Evolutionary conservation across 2,113 vertebrate species (phyloP).

Genomic region (Apodemus sylvaticus): DNA sequence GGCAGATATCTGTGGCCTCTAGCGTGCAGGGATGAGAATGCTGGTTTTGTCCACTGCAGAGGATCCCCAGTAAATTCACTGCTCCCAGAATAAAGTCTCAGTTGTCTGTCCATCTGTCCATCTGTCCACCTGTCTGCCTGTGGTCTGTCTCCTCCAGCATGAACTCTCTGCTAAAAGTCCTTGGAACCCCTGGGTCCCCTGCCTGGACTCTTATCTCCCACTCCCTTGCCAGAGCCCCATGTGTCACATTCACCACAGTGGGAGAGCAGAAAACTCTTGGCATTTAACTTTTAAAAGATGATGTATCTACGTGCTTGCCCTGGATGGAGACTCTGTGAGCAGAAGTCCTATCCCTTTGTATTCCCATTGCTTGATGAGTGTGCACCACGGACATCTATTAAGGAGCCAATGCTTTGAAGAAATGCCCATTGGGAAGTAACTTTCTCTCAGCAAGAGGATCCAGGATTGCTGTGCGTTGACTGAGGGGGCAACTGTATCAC

Average conservation of each 20-base stretch:
- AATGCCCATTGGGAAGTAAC: not conserved
- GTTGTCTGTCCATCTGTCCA: not conserved
- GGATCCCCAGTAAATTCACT: not conserved
- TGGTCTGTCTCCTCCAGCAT: not conserved
- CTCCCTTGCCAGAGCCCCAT: not conserved
- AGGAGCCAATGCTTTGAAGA: not conserved
- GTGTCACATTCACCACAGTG: not conserved
- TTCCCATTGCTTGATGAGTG: not conserved
- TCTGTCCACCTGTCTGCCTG: not conserved
- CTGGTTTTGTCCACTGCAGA: no score
- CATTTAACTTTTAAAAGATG: not conserved
- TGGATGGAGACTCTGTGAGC: rapidly evolving
- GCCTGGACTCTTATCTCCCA: not conserved
- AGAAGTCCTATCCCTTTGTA: not conserved
- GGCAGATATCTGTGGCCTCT: not conserved
- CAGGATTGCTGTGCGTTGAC: rapidly evolving
- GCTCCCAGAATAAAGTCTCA: no score
- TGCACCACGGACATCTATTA: rapidly evolving
- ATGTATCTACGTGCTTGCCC: no score
- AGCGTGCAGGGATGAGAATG: not conserved
- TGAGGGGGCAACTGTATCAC: not conserved
- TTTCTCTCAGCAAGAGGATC: not conserved
- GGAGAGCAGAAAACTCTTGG: not conserved
- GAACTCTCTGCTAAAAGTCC: not conserved
- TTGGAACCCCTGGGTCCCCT: not conserved